These are phyloP conservation scores for Psophia crepitans DNA, from an alignment of 2,113 vertebrate species.

Conservation along the genomic window DNA sequence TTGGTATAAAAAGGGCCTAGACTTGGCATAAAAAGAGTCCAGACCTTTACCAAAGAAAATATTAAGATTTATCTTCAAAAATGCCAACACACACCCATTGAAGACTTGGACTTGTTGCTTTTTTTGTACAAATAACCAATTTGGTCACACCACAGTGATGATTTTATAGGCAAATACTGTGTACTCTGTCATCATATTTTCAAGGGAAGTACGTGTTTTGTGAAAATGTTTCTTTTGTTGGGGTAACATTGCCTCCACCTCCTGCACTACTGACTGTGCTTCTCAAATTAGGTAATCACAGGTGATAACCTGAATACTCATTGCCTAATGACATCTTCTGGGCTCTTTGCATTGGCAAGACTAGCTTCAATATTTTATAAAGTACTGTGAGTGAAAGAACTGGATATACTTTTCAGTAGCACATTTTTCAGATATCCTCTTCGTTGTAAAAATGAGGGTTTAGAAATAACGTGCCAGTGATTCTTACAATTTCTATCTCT, in stretches of 20 bases:
- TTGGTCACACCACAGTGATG: neutral
- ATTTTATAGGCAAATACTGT: neutral
- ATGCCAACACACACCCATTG: neutral
- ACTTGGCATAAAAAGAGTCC: neutral
- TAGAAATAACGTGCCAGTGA: neutral
- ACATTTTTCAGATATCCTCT: neutral
- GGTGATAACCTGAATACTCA: neutral
- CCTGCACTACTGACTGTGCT: neutral
- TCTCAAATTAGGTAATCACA: neutral
- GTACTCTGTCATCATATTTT: neutral
- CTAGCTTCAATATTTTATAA: neutral
- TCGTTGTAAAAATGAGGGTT: neutral
- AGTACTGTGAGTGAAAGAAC: neutral
- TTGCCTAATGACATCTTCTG: neutral
- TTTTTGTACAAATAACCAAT: neutral
- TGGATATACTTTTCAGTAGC: neutral
- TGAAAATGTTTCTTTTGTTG: neutral
- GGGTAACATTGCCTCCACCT: neutral
- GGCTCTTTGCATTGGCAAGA: neutral
- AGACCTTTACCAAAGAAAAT: neutral
- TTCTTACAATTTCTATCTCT: neutral
- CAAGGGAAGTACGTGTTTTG: neutral
- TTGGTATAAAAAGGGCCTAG: neutral
- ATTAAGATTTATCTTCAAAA: neutral
- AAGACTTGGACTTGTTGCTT: neutral